Evolutionary conservation across 2,888 invertebrate genomes (phyloP).

Genomic region (Hyposoter didymator): DNA sequence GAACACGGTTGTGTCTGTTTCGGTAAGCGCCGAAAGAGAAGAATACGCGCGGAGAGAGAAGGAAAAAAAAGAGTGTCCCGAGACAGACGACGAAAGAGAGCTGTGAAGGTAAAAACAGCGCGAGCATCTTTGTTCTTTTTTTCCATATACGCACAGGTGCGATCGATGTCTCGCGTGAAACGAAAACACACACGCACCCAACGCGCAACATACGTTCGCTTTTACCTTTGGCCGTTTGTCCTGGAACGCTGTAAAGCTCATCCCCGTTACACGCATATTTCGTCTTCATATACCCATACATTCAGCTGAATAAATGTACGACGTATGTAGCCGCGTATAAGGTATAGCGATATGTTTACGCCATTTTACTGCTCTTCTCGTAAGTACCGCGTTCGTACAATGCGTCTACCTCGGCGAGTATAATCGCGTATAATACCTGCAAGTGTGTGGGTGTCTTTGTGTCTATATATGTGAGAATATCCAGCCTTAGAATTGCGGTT

Average conservation of each 20-base stretch:
- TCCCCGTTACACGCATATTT: constrained; percentile 18
- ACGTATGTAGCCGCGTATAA: background rate
- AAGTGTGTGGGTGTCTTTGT: background rate
- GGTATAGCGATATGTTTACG: constrained; percentile 16
- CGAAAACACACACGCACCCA: constrained; percentile 49
- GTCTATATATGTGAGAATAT: constrained; percentile 19
- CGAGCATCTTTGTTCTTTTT: constrained; percentile 29
- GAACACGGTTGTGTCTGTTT: constrained; percentile 33
- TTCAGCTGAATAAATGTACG: background rate
- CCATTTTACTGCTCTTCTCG: constrained; percentile 53
- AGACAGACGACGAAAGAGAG: constrained; percentile 56
- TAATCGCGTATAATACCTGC: constrained; percentile 27
- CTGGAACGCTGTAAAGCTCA: constrained; percentile 40
- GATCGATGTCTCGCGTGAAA: constrained; percentile 76
- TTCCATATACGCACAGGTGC: constrained; percentile 69
- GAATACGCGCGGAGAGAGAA: constrained; percentile 2
- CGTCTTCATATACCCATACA: constrained; percentile 4
- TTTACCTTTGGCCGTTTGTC: constrained; percentile 60
- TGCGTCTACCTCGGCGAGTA: constrained; percentile 45
- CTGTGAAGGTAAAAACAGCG: constrained; percentile 36
- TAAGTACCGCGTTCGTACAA: constrained; percentile 31
- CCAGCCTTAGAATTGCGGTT: constrained; percentile 58
- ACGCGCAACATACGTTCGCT: constrained; percentile 56
- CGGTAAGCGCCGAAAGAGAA: background rate
- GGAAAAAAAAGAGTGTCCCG: constrained; percentile 62